These are phyloP conservation scores for Dromiciops gliroides DNA, from an alignment of 2,113 vertebrate genomes.

Conservation along the genomic window DNA sequence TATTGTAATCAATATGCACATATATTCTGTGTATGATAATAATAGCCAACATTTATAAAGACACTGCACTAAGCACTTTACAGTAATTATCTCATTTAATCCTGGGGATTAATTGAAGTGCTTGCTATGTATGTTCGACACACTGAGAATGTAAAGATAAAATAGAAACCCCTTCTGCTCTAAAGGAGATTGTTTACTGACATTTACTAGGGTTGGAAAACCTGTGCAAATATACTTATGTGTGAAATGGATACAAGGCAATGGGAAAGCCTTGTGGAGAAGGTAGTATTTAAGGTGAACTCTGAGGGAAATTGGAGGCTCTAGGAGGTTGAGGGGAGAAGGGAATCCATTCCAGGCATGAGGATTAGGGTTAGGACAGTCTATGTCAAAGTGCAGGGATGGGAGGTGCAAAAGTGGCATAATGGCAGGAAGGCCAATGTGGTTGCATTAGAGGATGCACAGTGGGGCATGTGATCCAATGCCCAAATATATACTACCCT, in stretches of 20 bases:
- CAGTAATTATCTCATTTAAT: neutral
- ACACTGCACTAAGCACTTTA: neutral
- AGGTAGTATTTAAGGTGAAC: neutral
- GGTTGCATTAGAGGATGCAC: neutral
- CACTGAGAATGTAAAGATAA: neutral
- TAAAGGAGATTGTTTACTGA: neutral
- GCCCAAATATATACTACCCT: neutral
- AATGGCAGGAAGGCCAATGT: neutral
- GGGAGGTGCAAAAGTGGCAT: neutral
- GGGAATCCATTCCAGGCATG: neutral
- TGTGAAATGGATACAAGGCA: neutral
- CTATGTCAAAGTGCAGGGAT: neutral
- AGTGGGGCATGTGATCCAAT: neutral
- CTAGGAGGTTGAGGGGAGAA: neutral
- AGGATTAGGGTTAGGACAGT: neutral
- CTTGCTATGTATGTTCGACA: neutral
- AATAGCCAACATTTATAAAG: neutral
- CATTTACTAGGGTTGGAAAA: neutral
- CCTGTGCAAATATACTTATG: neutral
- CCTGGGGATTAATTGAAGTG: neutral
- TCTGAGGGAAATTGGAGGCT: neutral
- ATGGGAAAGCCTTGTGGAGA: neutral
- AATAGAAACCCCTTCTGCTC: neutral
- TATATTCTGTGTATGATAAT: neutral
- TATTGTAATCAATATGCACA: neutral